Conservation (phyloP, 2,113 vertebrate genomes). For the Cavia porcellus region DNA sequence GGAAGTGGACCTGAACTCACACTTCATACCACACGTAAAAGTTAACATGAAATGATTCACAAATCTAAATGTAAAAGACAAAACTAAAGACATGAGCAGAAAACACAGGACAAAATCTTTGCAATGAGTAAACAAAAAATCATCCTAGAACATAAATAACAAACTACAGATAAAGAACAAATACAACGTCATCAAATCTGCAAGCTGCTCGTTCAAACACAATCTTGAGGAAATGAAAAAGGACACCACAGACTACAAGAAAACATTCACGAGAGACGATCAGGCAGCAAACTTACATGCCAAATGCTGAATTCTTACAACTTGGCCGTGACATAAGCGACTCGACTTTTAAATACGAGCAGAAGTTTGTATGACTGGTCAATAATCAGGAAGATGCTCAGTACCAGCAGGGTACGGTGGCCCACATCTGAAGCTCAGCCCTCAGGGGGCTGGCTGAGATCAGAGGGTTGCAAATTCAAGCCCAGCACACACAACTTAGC, state of each 20-base stretch:
- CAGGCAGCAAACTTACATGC: not conserved
- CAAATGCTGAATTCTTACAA: not conserved
- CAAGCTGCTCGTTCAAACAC: slow-evolving; percentile 53
- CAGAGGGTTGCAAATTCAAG: not conserved
- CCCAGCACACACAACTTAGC: not conserved
- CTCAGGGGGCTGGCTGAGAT: not conserved
- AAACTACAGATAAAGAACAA: slow-evolving; percentile 14
- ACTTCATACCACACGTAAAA: slow-evolving; percentile 24
- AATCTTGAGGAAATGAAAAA: slow-evolving; percentile 20
- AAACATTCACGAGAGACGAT: slow-evolving; percentile 16
- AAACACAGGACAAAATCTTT: slow-evolving; percentile 35
- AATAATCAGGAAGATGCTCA: slow-evolving; percentile 18
- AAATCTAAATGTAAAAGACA: slow-evolving; percentile 32
- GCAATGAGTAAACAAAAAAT: slow-evolving; percentile 12
- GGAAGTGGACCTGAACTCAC: not conserved
- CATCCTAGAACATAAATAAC: not conserved
- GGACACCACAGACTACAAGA: not conserved
- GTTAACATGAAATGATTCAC: slow-evolving; percentile 9
- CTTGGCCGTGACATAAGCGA: not conserved
- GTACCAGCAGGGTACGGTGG: not conserved
- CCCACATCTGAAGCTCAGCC: not conserved
- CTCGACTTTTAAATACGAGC: slow-evolving; percentile 23
- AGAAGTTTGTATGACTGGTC: slow-evolving; percentile 16
- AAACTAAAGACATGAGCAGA: not conserved
- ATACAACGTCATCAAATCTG: slow-evolving; percentile 45